phyloP scores from a whole-genome alignment of 2,888 invertebrate genomes.

The Apotomis capreana region DNA sequence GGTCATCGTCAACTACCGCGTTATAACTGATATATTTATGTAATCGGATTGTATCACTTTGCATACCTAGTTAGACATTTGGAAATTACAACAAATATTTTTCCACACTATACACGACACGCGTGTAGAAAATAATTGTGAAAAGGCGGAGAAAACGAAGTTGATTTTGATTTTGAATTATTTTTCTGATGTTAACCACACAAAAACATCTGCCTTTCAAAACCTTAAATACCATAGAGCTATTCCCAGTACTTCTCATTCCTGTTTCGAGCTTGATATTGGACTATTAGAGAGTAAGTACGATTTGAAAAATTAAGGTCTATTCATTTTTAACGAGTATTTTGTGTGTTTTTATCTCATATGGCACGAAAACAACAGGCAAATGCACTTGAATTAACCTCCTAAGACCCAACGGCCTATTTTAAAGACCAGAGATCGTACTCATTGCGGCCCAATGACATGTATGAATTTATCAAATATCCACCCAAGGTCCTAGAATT shows the following conservation, averaged over 20 bases:
- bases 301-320: no score
- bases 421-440: no score
- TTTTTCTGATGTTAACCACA: slow-evolving; percentile 17
- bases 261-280: not conserved
- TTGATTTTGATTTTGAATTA: not conserved
- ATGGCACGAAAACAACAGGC: no score
- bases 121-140: slow-evolving; percentile 22
- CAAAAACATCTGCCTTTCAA: slow-evolving; percentile 51
- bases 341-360: no score
- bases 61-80: slow-evolving; percentile 45
- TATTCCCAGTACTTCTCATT: not conserved
- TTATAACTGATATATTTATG: slow-evolving; percentile 46
- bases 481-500: no score
- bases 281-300: no score
- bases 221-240: slow-evolving; percentile 41
- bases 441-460: no score
- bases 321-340: no score
- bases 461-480: no score
- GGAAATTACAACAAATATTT: slow-evolving; percentile 43
- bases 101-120: slow-evolving; percentile 46
- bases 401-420: no score
- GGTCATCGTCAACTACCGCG: slow-evolving; percentile 50
- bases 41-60: slow-evolving; percentile 46
- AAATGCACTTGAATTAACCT: no score
- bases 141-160: slow-evolving; percentile 13